Evolutionary conservation across 2,797 vertebrate genomes (phyloP).

Genomic region (Urocyon cinereoargenteus): DNA sequence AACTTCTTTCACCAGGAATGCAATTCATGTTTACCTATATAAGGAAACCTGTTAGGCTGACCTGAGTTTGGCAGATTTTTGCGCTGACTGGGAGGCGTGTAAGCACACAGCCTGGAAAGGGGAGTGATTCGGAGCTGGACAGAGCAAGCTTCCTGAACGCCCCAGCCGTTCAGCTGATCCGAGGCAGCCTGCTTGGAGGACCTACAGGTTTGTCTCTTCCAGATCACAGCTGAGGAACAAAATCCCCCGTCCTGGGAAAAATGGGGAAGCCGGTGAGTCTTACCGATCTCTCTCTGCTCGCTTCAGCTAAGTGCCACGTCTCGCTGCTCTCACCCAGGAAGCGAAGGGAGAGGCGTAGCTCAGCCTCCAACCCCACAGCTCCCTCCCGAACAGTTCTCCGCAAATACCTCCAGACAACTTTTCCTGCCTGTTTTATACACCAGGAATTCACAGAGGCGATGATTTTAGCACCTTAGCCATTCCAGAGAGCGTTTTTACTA

Average conservation of each 20-base stretch:
- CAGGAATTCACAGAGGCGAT: not conserved
- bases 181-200: constrained; percentile 60
- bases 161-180: constrained; percentile 78
- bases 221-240: constrained; percentile 61
- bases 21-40: constrained; percentile 90
- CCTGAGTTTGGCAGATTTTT: constrained; percentile 80
- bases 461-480: not conserved
- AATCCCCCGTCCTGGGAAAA: constrained; percentile 59
- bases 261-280: constrained; percentile 88
- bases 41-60: constrained; percentile 89
- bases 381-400: not conserved
- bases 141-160: constrained; percentile 82
- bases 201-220: not conserved
- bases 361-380: not conserved
- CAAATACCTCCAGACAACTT: constrained; percentile 59
- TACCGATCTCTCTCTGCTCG: constrained; percentile 48
- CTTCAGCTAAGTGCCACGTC: constrained; percentile 48
- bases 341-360: constrained; percentile 31
- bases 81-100: constrained; percentile 76
- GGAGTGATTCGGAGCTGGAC: constrained; percentile 82
- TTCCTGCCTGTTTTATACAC: not conserved
- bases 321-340: constrained; percentile 46
- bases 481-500: not conserved
- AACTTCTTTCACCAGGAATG: constrained; percentile 85
- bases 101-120: constrained; percentile 78